Percentiles rank a stretch among this genome's conserved stretches.
These are phyloP conservation scores for Antheraea assamensis DNA, from an alignment of 2,888 invertebrate genomes.

Conservation along the genomic window DNA sequence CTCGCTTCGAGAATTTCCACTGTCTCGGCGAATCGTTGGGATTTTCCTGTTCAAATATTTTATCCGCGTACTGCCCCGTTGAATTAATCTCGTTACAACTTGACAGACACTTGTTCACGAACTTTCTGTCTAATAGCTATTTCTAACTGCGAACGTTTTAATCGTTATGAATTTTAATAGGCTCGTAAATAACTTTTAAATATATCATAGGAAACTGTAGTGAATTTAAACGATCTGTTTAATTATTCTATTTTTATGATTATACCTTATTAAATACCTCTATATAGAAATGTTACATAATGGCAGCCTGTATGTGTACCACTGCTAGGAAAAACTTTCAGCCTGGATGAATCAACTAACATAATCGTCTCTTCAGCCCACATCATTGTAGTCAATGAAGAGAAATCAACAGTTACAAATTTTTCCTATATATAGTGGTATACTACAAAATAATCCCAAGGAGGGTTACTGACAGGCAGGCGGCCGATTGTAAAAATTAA, in stretches of 20 bases:
- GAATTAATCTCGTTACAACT: constrained; percentile 56
- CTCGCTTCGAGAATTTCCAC: constrained; percentile 49
- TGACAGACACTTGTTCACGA: constrained; percentile 40
- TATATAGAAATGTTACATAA: no score
- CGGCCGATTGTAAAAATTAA: no score
- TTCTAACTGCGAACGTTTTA: background rate
- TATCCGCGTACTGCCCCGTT: constrained; percentile 49
- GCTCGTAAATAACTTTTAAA: constrained; percentile 2
- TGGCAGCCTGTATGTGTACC: no score
- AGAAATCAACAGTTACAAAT: no score
- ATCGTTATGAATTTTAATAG: constrained; percentile 13
- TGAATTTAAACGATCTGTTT: background rate
- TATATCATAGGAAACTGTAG: background rate
- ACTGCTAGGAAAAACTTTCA: no score
- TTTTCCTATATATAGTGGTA: no score
- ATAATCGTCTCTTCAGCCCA: no score
- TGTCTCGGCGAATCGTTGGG: constrained; percentile 49
- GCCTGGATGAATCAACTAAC: no score
- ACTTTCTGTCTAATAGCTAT: constrained; percentile 34
- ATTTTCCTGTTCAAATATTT: constrained; percentile 60
- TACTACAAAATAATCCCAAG: no score
- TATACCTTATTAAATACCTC: no score
- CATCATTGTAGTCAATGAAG: no score
- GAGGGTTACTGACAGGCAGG: no score
- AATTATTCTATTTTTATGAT: background rate